These are phyloP conservation scores for Tapera naevia DNA, from an alignment of 2,797 vertebrate genomes.

Conservation along the genomic window DNA sequence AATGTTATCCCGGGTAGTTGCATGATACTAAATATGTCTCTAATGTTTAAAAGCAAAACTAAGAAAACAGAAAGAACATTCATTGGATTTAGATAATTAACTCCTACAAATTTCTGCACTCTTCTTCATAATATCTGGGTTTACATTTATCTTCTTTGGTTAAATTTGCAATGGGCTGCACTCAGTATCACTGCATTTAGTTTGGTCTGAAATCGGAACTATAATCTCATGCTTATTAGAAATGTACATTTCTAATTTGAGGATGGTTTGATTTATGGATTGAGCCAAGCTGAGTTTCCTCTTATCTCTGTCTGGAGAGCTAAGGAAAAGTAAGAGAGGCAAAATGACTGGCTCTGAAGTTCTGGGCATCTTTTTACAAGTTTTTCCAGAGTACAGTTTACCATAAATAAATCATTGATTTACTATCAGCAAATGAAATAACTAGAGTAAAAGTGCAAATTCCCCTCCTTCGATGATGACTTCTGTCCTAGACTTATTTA, in stretches of 20 bases:
- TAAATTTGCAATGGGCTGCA: not conserved
- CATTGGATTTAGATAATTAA: not conserved
- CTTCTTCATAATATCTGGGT: not conserved
- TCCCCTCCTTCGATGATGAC: not conserved
- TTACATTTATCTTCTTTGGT: not conserved
- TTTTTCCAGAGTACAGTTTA: not conserved
- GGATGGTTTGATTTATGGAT: not conserved
- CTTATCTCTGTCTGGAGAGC: not conserved
- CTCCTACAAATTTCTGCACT: not conserved
- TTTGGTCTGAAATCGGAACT: not conserved
- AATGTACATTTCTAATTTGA: not conserved
- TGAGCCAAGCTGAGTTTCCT: not conserved
- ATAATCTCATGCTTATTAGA: not conserved
- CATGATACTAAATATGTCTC: not conserved
- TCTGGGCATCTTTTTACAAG: not conserved
- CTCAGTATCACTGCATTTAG: not conserved
- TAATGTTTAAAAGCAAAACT: not conserved
- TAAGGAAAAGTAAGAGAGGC: not conserved
- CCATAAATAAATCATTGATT: not conserved
- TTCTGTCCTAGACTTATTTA: not conserved
- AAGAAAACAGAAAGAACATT: not conserved
- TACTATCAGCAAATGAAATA: not conserved
- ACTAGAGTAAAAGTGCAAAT: not conserved
- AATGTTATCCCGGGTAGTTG: not conserved
- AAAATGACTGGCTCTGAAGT: not conserved